Evolutionary conservation across 2,888 invertebrate species (phyloP).

Genomic region (Lepeophtheirus nordmannii): DNA sequence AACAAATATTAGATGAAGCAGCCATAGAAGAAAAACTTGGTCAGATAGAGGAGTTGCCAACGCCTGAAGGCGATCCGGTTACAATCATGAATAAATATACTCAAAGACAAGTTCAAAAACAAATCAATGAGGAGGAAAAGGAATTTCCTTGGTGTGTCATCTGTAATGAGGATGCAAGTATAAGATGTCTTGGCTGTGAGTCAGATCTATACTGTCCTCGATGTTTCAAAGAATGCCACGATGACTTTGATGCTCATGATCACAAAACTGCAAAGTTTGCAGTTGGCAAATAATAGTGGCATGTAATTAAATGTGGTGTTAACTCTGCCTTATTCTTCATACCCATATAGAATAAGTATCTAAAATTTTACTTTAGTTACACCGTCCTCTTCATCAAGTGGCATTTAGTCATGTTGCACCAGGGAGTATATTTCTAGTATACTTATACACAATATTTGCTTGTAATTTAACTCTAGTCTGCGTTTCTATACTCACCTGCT

Average conservation of each 20-base stretch:
- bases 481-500: too few relatives aligned
- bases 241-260: constrained; percentile 32
- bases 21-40: not conserved
- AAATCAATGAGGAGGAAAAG: not conserved
- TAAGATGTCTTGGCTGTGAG: constrained; percentile 58
- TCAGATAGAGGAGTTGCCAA: not conserved
- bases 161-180: constrained; percentile 61
- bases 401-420: too few relatives aligned
- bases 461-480: too few relatives aligned
- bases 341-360: too few relatives aligned
- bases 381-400: too few relatives aligned
- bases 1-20: not conserved
- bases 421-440: too few relatives aligned
- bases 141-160: constrained; percentile 69
- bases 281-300: not conserved
- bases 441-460: too few relatives aligned
- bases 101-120: not conserved
- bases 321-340: too few relatives aligned
- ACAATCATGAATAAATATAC: not conserved
- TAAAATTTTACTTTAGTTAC: too few relatives aligned
- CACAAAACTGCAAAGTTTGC: not conserved
- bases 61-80: not conserved
- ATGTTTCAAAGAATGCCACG: constrained; percentile 57
- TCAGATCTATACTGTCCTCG: constrained; percentile 60
- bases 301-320: too few relatives aligned